Base-by-base conservation (phyloP, 2,888 invertebrate genomes). In the Stenichneumon culpator region DNA sequence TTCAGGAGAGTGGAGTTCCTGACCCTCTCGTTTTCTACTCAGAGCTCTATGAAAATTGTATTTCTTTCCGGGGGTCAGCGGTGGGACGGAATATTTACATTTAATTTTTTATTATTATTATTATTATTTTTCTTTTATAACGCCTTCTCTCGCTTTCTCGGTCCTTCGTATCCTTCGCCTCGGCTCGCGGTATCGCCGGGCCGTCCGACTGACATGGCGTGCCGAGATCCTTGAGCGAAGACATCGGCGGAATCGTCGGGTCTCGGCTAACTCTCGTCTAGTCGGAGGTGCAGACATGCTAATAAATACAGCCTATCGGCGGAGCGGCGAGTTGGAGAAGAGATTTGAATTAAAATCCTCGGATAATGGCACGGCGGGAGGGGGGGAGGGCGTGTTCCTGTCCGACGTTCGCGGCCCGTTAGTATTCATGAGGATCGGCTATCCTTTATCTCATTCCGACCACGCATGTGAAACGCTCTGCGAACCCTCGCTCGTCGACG, bases 281-380 rank as follows among this genome's bases (percentile, higher is more conserved):
- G 70, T 80, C 77, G 79, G 77, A 75, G 79, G 79, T 65, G 79
- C 75, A 44, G 79, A 82, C 82, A 69, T 68, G 85, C 79, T 85
- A 77, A 82, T 85, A 73, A 82, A 82, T 82, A 77, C 72, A 70
- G 74, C 47, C 50, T 79, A 85, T 82, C 69, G 74, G 54, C 65
- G 52, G 19, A 19, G 52, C 82, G 67, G 82, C 57, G 69, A 85
- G 79, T 67, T 72, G 74, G 79, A 72, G 78, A 73, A 74, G 81
- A 78, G 50, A 79, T 85, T 85, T 32, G 82, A 82, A 82, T 85
- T 82, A 85, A 85, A 85, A 85, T 79, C 79, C 79, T 57, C 79
- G 79, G 79, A 67, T 79, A 32, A 69, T n/a, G 67, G 69, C 39
- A 11, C 39, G 9, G 11, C 3, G 39, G 9, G 39, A 0, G 44